These are phyloP conservation scores for Malacoraja senta DNA, from an alignment of 2,797 vertebrate genomes.

Conservation along the genomic window DNA sequence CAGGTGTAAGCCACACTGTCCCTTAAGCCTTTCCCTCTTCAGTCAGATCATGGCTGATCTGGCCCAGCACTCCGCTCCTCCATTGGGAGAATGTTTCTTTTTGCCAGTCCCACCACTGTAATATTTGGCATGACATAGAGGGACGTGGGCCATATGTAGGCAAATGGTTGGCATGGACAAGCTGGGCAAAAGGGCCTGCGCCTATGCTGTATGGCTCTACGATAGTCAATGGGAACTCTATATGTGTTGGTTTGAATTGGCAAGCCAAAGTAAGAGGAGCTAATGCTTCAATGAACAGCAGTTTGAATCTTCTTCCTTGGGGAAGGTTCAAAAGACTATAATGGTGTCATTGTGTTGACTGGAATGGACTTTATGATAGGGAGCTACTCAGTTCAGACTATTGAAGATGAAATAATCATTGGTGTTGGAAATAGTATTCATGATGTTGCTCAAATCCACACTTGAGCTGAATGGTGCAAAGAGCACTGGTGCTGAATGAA, in stretches of 20 bases:
- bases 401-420: background rate
- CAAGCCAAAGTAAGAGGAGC: background rate
- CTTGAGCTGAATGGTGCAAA: background rate
- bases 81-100: background rate
- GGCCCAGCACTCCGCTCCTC: background rate
- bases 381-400: background rate
- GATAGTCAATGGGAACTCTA: too few relatives aligned
- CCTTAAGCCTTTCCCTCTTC: too few relatives aligned
- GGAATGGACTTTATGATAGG: background rate
- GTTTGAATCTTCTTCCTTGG: background rate
- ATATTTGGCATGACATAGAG: background rate
- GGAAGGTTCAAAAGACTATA: background rate
- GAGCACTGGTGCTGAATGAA: too few relatives aligned
- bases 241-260: background rate
- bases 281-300: background rate
- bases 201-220: too few relatives aligned
- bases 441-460: constrained; percentile 22
- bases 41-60: too few relatives aligned
- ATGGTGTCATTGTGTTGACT: background rate
- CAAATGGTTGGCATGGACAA: too few relatives aligned
- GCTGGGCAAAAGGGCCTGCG: too few relatives aligned
- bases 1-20: too few relatives aligned
- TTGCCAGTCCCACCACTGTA: background rate
- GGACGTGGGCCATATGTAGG: too few relatives aligned
- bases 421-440: background rate